phyloP scores from a whole-genome alignment of 2,797 vertebrate genomes.

The Eurystomus glaucurus region DNA sequence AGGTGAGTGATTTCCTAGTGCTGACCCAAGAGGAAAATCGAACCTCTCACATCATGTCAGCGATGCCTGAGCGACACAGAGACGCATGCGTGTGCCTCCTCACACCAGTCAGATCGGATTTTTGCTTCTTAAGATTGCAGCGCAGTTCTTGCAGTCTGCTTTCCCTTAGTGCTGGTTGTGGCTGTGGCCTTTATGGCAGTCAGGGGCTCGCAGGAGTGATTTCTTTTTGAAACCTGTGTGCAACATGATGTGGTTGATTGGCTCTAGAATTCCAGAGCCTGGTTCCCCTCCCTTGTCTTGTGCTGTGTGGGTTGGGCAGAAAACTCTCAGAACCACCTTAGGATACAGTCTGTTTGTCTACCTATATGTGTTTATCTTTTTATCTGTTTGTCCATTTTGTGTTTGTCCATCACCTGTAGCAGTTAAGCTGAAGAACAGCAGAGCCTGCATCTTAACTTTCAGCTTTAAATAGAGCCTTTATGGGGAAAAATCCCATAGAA shows the following conservation, averaged over 20 bases:
- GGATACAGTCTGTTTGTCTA: neutral
- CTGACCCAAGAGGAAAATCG: conserved; percentile 27
- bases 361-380: neutral
- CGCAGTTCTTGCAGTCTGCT: neutral
- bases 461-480: neutral
- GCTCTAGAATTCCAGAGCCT: neutral
- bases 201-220: neutral
- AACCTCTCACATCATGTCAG: neutral
- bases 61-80: neutral
- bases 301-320: neutral
- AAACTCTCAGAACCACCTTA: neutral
- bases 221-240: conserved; percentile 35
- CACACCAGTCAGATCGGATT: neutral
- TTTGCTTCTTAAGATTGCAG: conserved; percentile 33
- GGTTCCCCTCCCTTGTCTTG: neutral
- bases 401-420: neutral
- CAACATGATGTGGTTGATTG: fast-evolving
- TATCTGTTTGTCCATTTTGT: neutral
- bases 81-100: neutral
- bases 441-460: neutral
- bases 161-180: neutral
- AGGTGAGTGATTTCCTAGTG: conserved; percentile 57
- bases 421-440: neutral
- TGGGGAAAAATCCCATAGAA: neutral
- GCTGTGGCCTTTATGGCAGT: conserved; percentile 8